Conservation (phyloP, 1,140 invertebrate genomes). For the Pogonus chalceus region DNA sequence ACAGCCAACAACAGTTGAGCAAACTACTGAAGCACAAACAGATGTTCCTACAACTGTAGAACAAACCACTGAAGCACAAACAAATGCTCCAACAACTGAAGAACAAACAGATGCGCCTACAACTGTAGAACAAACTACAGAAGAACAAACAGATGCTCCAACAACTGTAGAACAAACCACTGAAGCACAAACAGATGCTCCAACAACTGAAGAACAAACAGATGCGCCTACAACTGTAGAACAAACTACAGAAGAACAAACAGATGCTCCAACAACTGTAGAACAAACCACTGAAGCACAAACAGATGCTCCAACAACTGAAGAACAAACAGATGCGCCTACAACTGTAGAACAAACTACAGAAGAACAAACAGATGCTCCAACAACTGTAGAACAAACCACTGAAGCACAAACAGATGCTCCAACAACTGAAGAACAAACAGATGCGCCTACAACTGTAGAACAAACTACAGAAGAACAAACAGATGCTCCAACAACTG, state of each 20-base stretch:
- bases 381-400: background rate
- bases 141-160: too few species aligned
- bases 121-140: too few species aligned
- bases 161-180: too few species aligned
- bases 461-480: background rate
- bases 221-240: too few species aligned
- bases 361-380: background rate
- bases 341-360: background rate
- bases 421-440: background rate
- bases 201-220: too few species aligned
- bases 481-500: background rate
- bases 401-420: background rate
- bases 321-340: background rate
- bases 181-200: too few species aligned
- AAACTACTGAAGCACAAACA: too few species aligned
- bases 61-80: too few species aligned
- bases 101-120: too few species aligned
- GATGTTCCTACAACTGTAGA: too few species aligned
- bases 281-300: background rate
- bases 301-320: background rate
- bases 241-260: background rate
- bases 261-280: background rate
- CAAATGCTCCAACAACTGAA: too few species aligned
- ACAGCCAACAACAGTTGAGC: too few species aligned
- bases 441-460: background rate